phyloP scores from a whole-genome alignment of 2,888 invertebrate species.

The Subacronicta megacephala region DNA sequence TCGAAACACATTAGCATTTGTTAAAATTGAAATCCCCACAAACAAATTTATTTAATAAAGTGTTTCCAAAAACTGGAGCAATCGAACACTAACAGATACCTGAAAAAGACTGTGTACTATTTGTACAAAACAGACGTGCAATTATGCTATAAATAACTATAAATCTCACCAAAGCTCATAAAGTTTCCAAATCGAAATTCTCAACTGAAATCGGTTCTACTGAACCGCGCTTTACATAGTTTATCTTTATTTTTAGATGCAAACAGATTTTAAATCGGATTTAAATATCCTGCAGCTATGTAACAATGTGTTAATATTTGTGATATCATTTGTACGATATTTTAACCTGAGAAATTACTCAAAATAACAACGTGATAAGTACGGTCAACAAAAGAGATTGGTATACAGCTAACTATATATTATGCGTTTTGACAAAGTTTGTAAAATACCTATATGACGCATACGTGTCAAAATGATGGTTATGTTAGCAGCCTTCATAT shows the following conservation, averaged over 20 bases:
- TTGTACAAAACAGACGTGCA: conserved; percentile 39
- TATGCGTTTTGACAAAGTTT: no score
- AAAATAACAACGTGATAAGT: no score
- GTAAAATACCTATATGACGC: no score
- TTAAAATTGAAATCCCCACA: conserved; percentile 26
- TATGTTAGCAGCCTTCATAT: no score
- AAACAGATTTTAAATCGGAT: conserved; percentile 21
- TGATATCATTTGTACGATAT: no score
- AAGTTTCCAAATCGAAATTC: conserved; percentile 40
- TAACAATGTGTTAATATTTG: no score
- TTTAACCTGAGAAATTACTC: no score
- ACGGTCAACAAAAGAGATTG: no score
- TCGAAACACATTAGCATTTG: conserved; percentile 20
- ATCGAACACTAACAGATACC: conserved; percentile 22
- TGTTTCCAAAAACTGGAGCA: conserved; percentile 29
- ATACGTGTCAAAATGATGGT: no score
- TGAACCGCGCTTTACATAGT: conserved; percentile 30
- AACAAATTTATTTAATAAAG: conserved; percentile 27
- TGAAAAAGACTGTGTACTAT: conserved; percentile 23
- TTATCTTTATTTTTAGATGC: conserved; percentile 34
- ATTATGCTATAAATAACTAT: conserved; percentile 43
- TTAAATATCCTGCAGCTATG: no score
- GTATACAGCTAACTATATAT: no score
- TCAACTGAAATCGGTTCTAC: conserved; percentile 37
- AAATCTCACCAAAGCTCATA: conserved; percentile 39